Evolutionary conservation across 2,888 invertebrate species (phyloP).

Genomic region (Pyrrhosoma nymphula): DNA sequence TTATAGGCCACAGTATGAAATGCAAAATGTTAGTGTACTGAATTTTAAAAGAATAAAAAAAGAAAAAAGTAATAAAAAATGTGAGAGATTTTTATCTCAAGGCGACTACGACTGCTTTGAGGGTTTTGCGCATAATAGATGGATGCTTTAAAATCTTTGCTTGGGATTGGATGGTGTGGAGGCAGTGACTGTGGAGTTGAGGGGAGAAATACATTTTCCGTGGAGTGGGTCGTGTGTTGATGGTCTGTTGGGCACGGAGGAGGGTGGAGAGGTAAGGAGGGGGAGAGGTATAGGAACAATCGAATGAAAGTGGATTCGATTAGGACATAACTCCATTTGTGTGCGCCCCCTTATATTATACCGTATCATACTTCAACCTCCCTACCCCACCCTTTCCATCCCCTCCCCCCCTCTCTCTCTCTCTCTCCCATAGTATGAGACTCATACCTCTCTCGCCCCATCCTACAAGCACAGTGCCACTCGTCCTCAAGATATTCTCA

Average conservation of each 20-base stretch:
- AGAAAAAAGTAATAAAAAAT: too few relatives aligned
- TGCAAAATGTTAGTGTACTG: too few relatives aligned
- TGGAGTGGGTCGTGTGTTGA: conserved; percentile 12
- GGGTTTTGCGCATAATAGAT: background rate
- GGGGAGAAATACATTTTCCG: background rate
- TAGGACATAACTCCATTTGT: conserved; percentile 55
- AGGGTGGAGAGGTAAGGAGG: background rate
- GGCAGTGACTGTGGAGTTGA: background rate
- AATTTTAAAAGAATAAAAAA: too few relatives aligned
- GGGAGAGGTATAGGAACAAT: conserved; percentile 35
- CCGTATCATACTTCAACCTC: background rate
- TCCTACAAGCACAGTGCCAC: background rate
- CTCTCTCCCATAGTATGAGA: background rate
- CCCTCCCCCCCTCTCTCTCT: background rate
- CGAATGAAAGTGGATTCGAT: conserved; percentile 59
- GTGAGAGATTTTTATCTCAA: background rate
- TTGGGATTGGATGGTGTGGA: background rate
- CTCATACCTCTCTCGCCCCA: background rate
- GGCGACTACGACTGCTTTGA: background rate
- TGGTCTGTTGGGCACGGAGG: conserved; percentile 8
- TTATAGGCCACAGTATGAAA: too few relatives aligned
- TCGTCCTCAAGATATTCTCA: background rate
- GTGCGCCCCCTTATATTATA: conserved; percentile 38
- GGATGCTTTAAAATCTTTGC: background rate
- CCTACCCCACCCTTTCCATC: background rate